Evolutionary conservation across 2,797 vertebrate genomes (phyloP).

Genomic region (Otus scops): DNA sequence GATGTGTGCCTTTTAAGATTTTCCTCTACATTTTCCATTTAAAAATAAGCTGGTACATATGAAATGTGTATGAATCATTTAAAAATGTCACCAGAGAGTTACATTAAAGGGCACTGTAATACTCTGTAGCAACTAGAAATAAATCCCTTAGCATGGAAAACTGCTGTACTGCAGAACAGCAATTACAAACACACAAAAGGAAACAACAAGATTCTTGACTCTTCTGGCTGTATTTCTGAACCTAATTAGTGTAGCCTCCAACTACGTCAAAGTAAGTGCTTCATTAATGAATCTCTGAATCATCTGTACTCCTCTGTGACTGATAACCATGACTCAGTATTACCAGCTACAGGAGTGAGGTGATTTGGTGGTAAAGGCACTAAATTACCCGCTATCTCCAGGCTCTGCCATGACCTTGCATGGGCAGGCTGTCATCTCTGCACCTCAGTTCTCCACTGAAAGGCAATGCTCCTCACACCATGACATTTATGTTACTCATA

Average conservation of each 20-base stretch:
- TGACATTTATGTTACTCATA: not conserved
- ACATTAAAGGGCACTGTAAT: constrained; percentile 24
- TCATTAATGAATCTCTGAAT: constrained; percentile 59
- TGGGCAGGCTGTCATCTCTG: not conserved
- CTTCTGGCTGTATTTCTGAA: not conserved
- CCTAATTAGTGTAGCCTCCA: constrained; percentile 34
- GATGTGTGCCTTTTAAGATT: not conserved
- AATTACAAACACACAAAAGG: constrained; percentile 40
- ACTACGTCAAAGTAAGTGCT: constrained; percentile 17
- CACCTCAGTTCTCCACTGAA: not conserved
- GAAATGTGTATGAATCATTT: constrained; percentile 22
- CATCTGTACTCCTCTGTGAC: constrained; percentile 55
- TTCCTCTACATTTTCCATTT: not conserved
- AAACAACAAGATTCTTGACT: constrained; percentile 35
- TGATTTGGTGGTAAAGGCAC: not conserved
- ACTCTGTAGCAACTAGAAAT: constrained; percentile 1
- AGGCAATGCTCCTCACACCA: not conserved
- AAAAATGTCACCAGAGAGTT: constrained; percentile 33
- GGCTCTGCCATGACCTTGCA: not conserved
- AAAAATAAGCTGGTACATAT: constrained; percentile 4
- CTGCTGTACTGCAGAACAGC: constrained; percentile 10
- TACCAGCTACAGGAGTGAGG: not conserved
- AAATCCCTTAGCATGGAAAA: not conserved
- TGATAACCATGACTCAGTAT: constrained; percentile 53
- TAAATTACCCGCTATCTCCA: not conserved